A percentile compares a stretch with the other conserved stretches of the same genome.
phyloP scores from a whole-genome alignment of 30 jellyfish, hydroid and myxozoan genomes.

The Pseudorhiza aurosa region DNA sequence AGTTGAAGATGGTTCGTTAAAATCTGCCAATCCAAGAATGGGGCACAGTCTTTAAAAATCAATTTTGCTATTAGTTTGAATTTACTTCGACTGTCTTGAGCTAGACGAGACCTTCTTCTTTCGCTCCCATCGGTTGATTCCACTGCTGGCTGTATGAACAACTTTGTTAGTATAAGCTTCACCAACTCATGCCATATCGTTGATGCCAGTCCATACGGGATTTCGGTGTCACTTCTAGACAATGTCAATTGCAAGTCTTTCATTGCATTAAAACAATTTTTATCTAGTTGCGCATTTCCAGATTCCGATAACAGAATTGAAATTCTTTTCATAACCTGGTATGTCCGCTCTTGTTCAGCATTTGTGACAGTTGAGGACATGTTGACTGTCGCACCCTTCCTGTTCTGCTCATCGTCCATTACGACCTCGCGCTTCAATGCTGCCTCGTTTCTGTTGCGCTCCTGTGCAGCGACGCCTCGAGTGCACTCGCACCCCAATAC shows the following conservation, averaged over 20 bases:
- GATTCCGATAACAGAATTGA: background rate
- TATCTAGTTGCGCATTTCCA: background rate
- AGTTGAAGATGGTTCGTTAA: conserved; percentile 13
- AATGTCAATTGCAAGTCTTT: background rate
- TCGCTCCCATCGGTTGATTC: background rate
- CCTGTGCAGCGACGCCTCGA: too few relatives aligned
- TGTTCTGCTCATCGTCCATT: too few relatives aligned
- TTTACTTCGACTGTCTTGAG: background rate
- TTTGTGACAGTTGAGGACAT: too few relatives aligned
- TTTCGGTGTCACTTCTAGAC: background rate
- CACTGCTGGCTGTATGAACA: background rate
- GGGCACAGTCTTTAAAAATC: conserved; percentile 47
- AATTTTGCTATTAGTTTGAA: conserved; percentile 9
- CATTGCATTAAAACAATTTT: background rate
- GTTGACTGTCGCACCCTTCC: too few relatives aligned
- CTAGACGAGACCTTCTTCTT: background rate
- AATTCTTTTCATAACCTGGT: background rate
- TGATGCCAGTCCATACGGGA: background rate
- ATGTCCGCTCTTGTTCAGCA: too few relatives aligned
- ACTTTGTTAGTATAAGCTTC: background rate
- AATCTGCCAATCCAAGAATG: background rate
- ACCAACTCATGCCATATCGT: conserved; percentile 3
- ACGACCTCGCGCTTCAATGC: too few relatives aligned
- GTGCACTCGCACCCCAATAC: too few relatives aligned
- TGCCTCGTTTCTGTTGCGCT: too few relatives aligned